Evolutionary conservation across 2,888 invertebrate species (phyloP).

Genomic region (Lacanobia oleracea): DNA sequence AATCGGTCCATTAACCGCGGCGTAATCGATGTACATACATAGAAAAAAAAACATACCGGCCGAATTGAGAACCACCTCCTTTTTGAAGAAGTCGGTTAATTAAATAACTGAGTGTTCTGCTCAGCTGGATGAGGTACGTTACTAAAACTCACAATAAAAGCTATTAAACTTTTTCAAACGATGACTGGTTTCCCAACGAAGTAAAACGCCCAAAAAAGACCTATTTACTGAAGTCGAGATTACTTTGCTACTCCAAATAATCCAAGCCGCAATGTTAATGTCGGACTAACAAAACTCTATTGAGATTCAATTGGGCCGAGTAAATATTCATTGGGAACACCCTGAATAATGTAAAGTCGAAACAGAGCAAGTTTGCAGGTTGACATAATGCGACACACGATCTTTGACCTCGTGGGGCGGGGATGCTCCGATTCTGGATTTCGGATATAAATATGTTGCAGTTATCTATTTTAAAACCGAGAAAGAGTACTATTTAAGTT

Average conservation of each 20-base stretch:
- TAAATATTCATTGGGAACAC: constrained; percentile 76
- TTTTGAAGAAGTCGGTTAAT: no score
- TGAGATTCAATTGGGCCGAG: constrained; percentile 74
- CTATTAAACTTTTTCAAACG: background rate
- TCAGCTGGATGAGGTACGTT: background rate
- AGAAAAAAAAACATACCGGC: no score
- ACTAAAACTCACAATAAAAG: background rate
- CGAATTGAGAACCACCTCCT: no score
- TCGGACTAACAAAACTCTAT: constrained; percentile 70
- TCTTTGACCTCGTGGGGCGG: constrained; percentile 56
- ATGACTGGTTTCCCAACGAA: background rate
- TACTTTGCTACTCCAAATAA: constrained; percentile 55
- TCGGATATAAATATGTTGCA: constrained; percentile 24
- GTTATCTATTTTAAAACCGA: constrained; percentile 27
- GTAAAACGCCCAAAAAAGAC: constrained; percentile 22
- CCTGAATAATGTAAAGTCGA: constrained; percentile 77
- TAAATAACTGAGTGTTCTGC: background rate
- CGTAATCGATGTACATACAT: no score
- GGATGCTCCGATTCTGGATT: constrained; percentile 19
- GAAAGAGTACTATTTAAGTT: background rate
- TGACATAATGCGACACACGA: constrained; percentile 72
- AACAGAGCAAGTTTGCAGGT: constrained; percentile 71
- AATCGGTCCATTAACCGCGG: no score
- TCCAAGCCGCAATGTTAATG: constrained; percentile 59
- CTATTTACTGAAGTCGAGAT: constrained; percentile 43